Evolutionary conservation across 2,113 vertebrate genomes (phyloP).

Genomic region (Scomber japonicus): DNA sequence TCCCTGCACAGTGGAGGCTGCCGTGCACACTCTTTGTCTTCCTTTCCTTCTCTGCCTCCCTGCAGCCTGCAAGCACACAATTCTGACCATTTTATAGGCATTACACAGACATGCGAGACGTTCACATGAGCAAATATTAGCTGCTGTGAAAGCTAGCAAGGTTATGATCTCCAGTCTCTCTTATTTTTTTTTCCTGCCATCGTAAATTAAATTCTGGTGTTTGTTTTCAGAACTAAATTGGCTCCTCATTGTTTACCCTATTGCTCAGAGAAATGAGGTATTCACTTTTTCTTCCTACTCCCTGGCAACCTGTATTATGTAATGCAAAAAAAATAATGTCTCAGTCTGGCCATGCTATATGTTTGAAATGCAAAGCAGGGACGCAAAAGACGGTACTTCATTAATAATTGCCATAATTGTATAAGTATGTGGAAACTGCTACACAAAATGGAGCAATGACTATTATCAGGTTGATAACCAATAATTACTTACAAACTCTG

Average conservation of each 20-base stretch:
- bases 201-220: conserved; percentile 14
- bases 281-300: conserved; percentile 2
- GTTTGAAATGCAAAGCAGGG: conserved; percentile 60
- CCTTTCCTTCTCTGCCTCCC: neutral
- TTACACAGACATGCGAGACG: no score
- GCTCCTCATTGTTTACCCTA: conserved; percentile 40
- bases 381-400: conserved; percentile 20
- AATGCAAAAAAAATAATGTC: conserved; percentile 37
- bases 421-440: conserved; percentile 75
- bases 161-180: neutral
- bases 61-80: conserved; percentile 11
- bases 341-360: conserved; percentile 16
- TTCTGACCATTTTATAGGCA: neutral
- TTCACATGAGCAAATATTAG: neutral
- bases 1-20: conserved; percentile 40
- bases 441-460: conserved; percentile 79
- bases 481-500: conserved; percentile 83
- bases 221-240: conserved; percentile 42
- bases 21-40: conserved; percentile 21
- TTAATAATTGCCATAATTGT: conserved; percentile 80
- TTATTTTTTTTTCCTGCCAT: neutral
- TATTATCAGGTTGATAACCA: conserved; percentile 84
- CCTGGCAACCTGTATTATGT: conserved; percentile 17
- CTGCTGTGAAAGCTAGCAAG: neutral
- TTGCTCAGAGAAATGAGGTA: neutral